Conservation (phyloP, 2,797 vertebrate genomes). For the Eulemur albifrons region DNA sequence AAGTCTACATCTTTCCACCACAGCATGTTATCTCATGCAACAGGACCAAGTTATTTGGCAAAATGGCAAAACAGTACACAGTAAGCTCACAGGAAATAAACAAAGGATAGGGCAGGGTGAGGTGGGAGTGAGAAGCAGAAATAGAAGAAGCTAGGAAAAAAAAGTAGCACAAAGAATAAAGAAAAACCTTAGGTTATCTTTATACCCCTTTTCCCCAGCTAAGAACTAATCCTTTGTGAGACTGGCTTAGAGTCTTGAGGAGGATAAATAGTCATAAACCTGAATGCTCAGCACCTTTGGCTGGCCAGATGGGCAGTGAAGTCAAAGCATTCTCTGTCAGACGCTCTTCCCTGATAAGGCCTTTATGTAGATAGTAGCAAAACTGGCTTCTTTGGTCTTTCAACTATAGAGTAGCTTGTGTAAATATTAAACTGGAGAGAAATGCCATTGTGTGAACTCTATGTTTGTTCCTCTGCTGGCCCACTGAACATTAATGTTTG, state of each 20-base stretch:
- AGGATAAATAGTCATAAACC: slow-evolving; percentile 27
- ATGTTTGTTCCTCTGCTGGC: slow-evolving; percentile 56
- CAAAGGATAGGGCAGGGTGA: neutral
- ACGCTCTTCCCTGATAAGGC: neutral
- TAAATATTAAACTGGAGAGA: slow-evolving; percentile 71
- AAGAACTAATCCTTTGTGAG: neutral
- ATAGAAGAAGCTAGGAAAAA: neutral
- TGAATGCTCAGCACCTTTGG: neutral
- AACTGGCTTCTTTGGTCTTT: slow-evolving; percentile 56
- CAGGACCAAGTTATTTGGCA: neutral
- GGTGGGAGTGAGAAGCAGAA: neutral
- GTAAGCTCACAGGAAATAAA: neutral
- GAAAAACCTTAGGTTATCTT: neutral
- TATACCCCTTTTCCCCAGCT: neutral
- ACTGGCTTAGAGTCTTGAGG: neutral
- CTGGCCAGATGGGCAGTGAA: neutral
- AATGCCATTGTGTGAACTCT: slow-evolving; percentile 57
- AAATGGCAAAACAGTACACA: neutral
- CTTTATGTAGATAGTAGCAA: slow-evolving; percentile 47
- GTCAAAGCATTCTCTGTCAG: slow-evolving; percentile 6
- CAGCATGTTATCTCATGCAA: neutral
- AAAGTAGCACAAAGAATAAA: neutral
- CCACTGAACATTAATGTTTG: slow-evolving; percentile 57
- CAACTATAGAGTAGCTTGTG: slow-evolving; percentile 45
- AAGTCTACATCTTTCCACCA: neutral